Evolutionary conservation across 2,113 vertebrate species (phyloP).

Genomic region (Nerophis lumbriciformis): DNA sequence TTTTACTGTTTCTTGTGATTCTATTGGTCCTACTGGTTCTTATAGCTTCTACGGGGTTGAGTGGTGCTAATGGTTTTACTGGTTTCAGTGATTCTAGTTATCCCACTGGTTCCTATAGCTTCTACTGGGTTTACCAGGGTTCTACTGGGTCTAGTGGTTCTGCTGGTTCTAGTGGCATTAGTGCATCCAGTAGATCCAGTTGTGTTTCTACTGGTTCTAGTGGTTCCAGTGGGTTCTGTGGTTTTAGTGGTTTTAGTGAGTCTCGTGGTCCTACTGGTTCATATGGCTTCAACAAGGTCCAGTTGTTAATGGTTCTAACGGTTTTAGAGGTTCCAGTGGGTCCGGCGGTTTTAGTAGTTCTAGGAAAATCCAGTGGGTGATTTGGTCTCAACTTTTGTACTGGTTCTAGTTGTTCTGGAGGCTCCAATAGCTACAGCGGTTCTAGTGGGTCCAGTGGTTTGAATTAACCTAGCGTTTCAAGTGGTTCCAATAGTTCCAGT

Average conservation of each 20-base stretch:
- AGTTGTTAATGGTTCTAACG: neutral
- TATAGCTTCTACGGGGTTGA: neutral
- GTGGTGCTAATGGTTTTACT: too few relatives aligned
- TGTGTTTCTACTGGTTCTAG: neutral
- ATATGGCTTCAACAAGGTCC: too few relatives aligned
- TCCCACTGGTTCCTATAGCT: too few relatives aligned
- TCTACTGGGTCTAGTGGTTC: neutral
- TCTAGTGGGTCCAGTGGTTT: neutral
- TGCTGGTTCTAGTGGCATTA: neutral
- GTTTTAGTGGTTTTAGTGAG: neutral
- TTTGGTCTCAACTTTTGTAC: neutral
- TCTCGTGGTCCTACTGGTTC: too few relatives aligned
- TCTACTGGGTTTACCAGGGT: too few relatives aligned
- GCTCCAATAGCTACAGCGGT: neutral
- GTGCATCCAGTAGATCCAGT: neutral
- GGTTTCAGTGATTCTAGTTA: too few relatives aligned
- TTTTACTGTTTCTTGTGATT: neutral
- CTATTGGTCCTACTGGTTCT: neutral
- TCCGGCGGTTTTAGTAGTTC: neutral
- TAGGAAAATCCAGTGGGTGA: too few relatives aligned
- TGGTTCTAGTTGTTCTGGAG: neutral
- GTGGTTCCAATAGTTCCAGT: too few relatives aligned
- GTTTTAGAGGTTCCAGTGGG: neutral
- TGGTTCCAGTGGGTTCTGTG: neutral
- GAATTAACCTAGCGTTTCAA: neutral